Conservation (phyloP, 2,797 vertebrate genomes). For the Triplophysa bombifrons region DNA sequence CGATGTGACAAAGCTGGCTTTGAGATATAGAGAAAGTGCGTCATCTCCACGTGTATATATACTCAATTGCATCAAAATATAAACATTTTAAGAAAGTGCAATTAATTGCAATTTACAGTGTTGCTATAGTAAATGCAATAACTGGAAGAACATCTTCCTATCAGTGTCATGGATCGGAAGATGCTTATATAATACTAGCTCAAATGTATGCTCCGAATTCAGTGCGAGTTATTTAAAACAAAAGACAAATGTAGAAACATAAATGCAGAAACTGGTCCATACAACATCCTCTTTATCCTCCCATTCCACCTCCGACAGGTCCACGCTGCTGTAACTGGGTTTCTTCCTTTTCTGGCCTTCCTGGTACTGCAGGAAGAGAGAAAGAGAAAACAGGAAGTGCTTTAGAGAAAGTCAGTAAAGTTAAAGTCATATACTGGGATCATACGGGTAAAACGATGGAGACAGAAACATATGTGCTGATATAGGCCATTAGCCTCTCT, state of each 20-base stretch:
- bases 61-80: too few species aligned
- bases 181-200: too few species aligned
- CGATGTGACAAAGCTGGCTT: too few species aligned
- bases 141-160: too few species aligned
- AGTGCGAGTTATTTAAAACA: too few species aligned
- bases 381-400: slow-evolving; percentile 53
- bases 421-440: slow-evolving; percentile 15
- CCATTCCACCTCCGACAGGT: slow-evolving; percentile 98
- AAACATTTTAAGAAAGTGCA: too few species aligned
- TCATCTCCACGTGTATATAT: too few species aligned
- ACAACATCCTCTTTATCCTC: slow-evolving; percentile 96
- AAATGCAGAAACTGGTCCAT: slow-evolving; percentile 57
- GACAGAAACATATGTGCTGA: slow-evolving; percentile 37
- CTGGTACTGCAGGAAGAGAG: slow-evolving; percentile 84
- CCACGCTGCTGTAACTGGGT: slow-evolving; percentile 95
- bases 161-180: too few species aligned
- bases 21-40: too few species aligned
- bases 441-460: slow-evolving; percentile 43
- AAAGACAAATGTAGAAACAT: not conserved
- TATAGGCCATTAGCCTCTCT: slow-evolving; percentile 15
- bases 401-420: slow-evolving; percentile 28
- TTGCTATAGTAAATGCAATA: too few species aligned
- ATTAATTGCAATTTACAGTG: too few species aligned
- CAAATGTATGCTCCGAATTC: too few species aligned
- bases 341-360: slow-evolving; percentile 93